Evolutionary conservation across 2,797 vertebrate species (phyloP), one percentile per base, ranked within the genome.

Genomic region (Pangasius sanitwongsei): DNA sequence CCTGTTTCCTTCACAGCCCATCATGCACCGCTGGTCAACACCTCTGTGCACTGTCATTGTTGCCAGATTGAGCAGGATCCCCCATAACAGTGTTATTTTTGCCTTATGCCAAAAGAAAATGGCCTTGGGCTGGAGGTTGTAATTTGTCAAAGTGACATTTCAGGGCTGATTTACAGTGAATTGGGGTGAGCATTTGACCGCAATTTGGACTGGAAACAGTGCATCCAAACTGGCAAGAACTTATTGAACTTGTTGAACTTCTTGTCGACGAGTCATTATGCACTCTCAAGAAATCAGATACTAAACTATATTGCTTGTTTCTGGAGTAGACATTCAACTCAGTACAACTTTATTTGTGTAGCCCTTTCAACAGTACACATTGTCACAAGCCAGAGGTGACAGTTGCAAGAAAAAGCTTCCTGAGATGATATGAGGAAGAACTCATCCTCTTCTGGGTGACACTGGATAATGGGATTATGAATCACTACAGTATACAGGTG

Each of bases 131-230:
- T 77, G 44, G 53, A 74, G 69, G 55, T 61, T 86, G 55, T 57
- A 82, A 85, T 85, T 85, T 88, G 81, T 83, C 81, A 69, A 50
- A 53, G 31, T 85, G 63, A 74, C 44, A 63, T 87, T 65, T 89
- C 44, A 41, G 55, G 85, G 70, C 65, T 86, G 65, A 85, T 85
- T 69, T 65, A 59, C 53, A 67, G 67, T 53, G 81, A 65, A 69
- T 15, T 69, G n/a, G 74, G 50, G 53, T 75, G 85, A 86, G 85
- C 81, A 81, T 57, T 65, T 34, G 48, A 41, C 72, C 37, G 18
- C 31, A 78, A 69, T 85, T 87, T 75, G 67, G 87, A 81, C 53
- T 67, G 50, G 34, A 83, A 87, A 57, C 31, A 57, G 70, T 86
- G 44, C 50, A 87, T 85, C 65, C n/a, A 55, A 70, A 34, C 83